Percentiles rank a stretch among this genome's conserved stretches.
Evolutionary conservation across 2,797 vertebrate species (phyloP).

Genomic region (Sandelia bainsii): DNA sequence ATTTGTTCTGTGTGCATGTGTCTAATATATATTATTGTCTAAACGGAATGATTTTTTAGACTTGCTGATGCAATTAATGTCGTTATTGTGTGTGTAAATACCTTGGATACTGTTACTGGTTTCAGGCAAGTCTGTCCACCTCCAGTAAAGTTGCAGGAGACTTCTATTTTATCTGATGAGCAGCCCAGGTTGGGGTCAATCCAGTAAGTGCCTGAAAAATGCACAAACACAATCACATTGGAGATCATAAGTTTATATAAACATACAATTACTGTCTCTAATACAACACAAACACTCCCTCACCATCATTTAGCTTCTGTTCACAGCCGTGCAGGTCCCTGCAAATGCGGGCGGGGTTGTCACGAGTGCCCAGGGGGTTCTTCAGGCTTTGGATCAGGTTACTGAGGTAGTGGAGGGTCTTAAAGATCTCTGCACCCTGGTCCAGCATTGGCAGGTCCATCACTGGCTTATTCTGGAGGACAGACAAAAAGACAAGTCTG

Average conservation of each 20-base stretch:
- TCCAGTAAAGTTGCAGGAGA: constrained; percentile 94
- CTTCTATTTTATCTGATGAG: constrained; percentile 94
- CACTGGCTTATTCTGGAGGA: constrained; percentile 84
- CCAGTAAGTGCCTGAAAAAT: constrained; percentile 93
- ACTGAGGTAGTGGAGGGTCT: constrained; percentile 99
- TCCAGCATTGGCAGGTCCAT: constrained; percentile 91
- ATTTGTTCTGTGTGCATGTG: background rate
- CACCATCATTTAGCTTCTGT: constrained; percentile 93
- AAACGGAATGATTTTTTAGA: background rate
- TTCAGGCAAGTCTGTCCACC: constrained; percentile 95
- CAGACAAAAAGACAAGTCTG: background rate
- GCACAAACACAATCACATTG: background rate
- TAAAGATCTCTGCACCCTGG: constrained; percentile 95
- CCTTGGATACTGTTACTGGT: constrained; percentile 94
- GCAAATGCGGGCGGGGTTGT: constrained; percentile 96
- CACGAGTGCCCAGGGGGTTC: constrained; percentile 94
- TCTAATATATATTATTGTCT: constrained; percentile 1
- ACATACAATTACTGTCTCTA: background rate
- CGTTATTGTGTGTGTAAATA: constrained; percentile 64
- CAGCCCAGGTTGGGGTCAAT: constrained; percentile 98
- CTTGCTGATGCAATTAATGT: background rate
- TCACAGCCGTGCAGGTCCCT: constrained; percentile 98
- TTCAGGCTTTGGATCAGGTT: constrained; percentile 98
- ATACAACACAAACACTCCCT: constrained; percentile 11
- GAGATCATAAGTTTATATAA: background rate